Evolutionary conservation across 2,113 vertebrate species (phyloP).

Genomic region (Excalfactoria chinensis): DNA sequence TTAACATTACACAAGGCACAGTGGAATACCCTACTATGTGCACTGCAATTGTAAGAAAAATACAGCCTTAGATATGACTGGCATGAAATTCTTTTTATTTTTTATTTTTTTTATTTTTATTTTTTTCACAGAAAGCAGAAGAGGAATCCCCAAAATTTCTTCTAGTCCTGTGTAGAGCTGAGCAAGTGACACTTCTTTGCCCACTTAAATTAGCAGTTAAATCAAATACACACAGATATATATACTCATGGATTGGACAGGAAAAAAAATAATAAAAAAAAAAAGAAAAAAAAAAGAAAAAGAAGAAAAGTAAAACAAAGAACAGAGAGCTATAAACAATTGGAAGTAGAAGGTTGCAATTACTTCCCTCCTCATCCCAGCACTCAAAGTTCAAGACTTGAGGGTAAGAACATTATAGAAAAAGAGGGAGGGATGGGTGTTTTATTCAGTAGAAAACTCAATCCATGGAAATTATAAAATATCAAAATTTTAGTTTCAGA

Average conservation of each 20-base stretch:
- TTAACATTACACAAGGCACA: not conserved
- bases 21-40: not conserved
- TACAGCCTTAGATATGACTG: not conserved
- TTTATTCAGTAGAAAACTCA: not conserved
- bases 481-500: not conserved
- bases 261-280: not conserved
- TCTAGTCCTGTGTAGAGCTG: no score
- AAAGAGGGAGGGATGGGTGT: no score
- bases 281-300: not conserved
- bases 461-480: not conserved
- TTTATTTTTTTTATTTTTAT: no score
- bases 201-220: no score
- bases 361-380: rapidly evolving
- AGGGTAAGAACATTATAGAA: not conserved
- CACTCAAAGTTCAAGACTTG: not conserved
- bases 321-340: not conserved
- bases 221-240: not conserved
- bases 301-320: not conserved
- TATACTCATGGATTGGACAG: not conserved
- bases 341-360: not conserved
- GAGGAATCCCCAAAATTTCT: no score
- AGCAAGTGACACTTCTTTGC: no score
- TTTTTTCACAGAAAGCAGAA: not conserved
- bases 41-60: not conserved
- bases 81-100: not conserved